Conservation (phyloP, 2,113 vertebrate genomes). For the Aegotheles bennettii region DNA sequence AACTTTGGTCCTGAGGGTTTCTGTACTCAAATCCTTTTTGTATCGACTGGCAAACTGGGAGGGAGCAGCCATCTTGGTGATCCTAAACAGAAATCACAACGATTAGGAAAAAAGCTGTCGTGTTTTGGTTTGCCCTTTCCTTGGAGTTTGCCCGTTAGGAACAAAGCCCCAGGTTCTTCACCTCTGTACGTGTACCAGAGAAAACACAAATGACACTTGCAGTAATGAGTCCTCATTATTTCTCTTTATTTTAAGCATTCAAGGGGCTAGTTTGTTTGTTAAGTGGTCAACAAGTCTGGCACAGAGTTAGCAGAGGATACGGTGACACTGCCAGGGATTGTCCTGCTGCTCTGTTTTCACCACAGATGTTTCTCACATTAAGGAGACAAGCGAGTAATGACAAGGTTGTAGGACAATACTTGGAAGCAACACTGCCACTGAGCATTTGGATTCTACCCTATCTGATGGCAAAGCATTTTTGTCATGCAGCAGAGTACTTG, state of each 20-base stretch:
- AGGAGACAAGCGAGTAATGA: not conserved
- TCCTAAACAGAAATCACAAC: not conserved
- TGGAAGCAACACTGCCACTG: not conserved
- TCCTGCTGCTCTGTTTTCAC: not conserved
- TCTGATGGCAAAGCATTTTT: not conserved
- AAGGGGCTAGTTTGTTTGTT: not conserved
- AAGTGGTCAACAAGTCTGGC: not conserved
- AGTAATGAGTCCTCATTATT: not conserved
- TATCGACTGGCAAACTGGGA: constrained; percentile 76
- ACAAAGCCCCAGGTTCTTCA: not conserved
- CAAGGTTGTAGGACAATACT: constrained; percentile 38
- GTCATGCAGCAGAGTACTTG: not conserved
- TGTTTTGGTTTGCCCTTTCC: not conserved
- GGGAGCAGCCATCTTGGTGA: constrained; percentile 51
- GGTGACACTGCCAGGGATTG: not conserved
- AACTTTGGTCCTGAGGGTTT: constrained; percentile 81
- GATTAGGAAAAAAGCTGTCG: not conserved
- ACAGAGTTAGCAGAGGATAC: not conserved
- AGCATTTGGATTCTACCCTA: not conserved
- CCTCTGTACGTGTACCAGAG: not conserved
- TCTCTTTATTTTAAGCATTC: not conserved
- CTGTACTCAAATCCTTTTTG: constrained; percentile 82
- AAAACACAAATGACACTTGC: not conserved
- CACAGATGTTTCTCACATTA: not conserved
- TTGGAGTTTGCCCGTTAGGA: fast-evolving